Conservation (phyloP, 2,888 invertebrate genomes). For the Phragmatobia fuliginosa region DNA sequence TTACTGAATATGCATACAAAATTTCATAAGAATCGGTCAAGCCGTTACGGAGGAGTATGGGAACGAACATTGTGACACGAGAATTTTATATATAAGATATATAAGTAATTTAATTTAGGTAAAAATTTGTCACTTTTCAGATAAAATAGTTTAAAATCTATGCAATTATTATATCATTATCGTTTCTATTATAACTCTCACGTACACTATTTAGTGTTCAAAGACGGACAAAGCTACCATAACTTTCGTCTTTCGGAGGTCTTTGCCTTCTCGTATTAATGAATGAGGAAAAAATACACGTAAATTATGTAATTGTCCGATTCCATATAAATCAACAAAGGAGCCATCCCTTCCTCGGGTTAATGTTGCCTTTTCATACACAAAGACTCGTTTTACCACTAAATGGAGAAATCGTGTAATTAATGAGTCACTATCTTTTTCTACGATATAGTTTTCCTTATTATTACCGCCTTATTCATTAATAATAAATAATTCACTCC, state of each 20-base stretch:
- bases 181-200: neutral
- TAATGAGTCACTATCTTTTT: neutral
- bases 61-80: too few species aligned
- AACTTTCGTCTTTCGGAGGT: neutral
- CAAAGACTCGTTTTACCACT: neutral
- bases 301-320: neutral
- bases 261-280: neutral
- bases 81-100: too few species aligned
- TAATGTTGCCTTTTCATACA: neutral
- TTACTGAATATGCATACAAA: too few species aligned
- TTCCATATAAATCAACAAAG: neutral
- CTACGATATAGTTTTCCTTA: neutral
- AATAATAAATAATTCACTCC: too few species aligned
- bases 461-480: neutral
- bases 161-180: too few species aligned
- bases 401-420: neutral
- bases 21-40: too few species aligned
- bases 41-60: too few species aligned
- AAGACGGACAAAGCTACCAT: neutral
- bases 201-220: neutral
- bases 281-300: neutral
- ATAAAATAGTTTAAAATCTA: too few species aligned
- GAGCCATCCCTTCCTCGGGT: neutral
- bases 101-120: too few species aligned
- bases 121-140: too few species aligned